Percentiles rank a stretch among this genome's conserved stretches.
phyloP scores from a whole-genome alignment of 2,888 invertebrate species.

The Bellardia pandia region DNA sequence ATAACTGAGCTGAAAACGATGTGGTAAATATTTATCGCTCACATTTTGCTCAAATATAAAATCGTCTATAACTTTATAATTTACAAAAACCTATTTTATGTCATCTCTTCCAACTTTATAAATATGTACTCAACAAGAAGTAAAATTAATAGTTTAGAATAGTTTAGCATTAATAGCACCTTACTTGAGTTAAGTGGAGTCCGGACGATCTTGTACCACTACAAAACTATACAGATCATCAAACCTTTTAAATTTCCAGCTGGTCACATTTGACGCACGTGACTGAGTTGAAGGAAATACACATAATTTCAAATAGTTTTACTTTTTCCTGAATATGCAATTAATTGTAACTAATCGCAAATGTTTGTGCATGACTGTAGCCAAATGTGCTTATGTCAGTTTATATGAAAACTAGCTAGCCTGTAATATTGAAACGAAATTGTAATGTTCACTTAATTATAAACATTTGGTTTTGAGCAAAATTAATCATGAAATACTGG shows the following conservation, averaged over 20 bases:
- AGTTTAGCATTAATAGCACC: too few species aligned
- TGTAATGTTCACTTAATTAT: not conserved
- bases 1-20: too few species aligned
- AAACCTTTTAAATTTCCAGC: not conserved
- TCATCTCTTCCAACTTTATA: too few species aligned
- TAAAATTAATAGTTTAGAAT: too few species aligned
- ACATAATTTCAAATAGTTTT: not conserved
- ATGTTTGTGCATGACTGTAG: constrained; percentile 53
- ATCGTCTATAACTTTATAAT: too few species aligned
- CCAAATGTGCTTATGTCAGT: constrained; percentile 57
- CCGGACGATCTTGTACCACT: too few species aligned
- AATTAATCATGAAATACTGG: constrained; percentile 46
- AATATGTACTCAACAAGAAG: too few species aligned
- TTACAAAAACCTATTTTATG: too few species aligned
- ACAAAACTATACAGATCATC: not conserved
- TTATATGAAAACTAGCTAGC: not conserved
- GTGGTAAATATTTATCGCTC: too few species aligned
- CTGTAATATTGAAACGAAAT: constrained; percentile 21
- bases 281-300: constrained; percentile 14
- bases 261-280: constrained; percentile 24
- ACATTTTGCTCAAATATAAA: too few species aligned
- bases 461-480: not conserved
- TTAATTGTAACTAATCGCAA: constrained; percentile 48
- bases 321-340: not conserved
- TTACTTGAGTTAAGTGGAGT: too few species aligned